These are phyloP conservation scores for Entomobrya proxima DNA, from an alignment of 2,888 invertebrate species.

Conservation along the genomic window DNA sequence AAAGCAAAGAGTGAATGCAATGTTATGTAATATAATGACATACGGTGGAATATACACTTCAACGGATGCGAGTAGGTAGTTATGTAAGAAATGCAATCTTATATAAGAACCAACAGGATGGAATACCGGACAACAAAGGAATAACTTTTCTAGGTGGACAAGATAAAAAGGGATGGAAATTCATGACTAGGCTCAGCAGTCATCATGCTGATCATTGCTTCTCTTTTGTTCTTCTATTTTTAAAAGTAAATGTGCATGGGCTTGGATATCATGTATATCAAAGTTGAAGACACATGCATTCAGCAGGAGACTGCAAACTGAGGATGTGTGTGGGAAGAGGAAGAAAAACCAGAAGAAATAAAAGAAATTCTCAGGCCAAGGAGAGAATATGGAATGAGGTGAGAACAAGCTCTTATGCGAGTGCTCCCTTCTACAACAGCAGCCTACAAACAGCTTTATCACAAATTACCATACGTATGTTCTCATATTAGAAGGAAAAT, in stretches of 20 bases:
- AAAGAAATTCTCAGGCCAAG: slow-evolving; percentile 54
- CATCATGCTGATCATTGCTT: slow-evolving; percentile 38
- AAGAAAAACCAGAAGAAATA: slow-evolving; percentile 35
- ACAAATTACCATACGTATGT: slow-evolving; percentile 61
- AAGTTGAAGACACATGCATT: slow-evolving; percentile 32
- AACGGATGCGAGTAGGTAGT: background rate
- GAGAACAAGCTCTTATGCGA: slow-evolving; percentile 49
- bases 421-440: background rate
- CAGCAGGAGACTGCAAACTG: slow-evolving; percentile 13
- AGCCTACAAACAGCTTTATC: slow-evolving; percentile 46
- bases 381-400: slow-evolving; percentile 61
- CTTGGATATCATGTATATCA: background rate
- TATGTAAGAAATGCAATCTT: background rate
- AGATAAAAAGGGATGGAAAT: slow-evolving; percentile 41
- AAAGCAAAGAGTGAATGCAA: background rate
- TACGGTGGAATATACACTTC: background rate
- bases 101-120: background rate
- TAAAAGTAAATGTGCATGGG: background rate
- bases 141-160: slow-evolving; percentile 36
- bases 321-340: background rate
- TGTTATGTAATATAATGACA: background rate
- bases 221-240: slow-evolving; percentile 44
- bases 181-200: slow-evolving; percentile 46
- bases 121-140: background rate
- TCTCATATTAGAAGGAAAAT: background rate